Evolutionary conservation across 2,797 vertebrate genomes (phyloP).

Genomic region (Scolopax bukidnonensis): DNA sequence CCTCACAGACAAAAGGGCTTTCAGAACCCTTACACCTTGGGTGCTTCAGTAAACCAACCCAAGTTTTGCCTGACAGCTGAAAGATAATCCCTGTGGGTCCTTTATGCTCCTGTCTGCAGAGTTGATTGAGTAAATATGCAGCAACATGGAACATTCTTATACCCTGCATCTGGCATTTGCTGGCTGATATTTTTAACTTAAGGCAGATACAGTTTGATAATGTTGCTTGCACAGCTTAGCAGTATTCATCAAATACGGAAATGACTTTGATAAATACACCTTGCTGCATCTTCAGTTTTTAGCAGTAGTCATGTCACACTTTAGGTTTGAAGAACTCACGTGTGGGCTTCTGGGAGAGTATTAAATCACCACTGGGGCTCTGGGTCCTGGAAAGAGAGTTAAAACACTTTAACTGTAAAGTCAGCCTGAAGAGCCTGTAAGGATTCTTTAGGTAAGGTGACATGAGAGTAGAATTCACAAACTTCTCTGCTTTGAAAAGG

Average conservation of each 20-base stretch:
- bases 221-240: background rate
- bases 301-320: background rate
- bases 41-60: background rate
- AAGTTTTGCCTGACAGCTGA: slow-evolving; percentile 28
- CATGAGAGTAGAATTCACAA: background rate
- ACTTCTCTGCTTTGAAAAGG: background rate
- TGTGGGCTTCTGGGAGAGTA: background rate
- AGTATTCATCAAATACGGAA: slow-evolving; percentile 35
- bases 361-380: background rate
- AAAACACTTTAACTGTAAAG: background rate
- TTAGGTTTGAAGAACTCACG: background rate
- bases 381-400: background rate
- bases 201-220: background rate
- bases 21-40: background rate
- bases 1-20: background rate
- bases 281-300: slow-evolving; percentile 19
- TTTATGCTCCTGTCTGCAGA: slow-evolving; percentile 16
- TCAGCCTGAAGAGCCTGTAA: background rate
- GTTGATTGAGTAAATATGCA: slow-evolving; percentile 30
- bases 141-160: background rate
- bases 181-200: slow-evolving; percentile 35
- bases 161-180: background rate
- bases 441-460: background rate
- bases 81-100: slow-evolving; percentile 39
- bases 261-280: slow-evolving; percentile 32